Conservation (phyloP, 2,113 vertebrate species). For the Rhipidura dahli region DNA sequence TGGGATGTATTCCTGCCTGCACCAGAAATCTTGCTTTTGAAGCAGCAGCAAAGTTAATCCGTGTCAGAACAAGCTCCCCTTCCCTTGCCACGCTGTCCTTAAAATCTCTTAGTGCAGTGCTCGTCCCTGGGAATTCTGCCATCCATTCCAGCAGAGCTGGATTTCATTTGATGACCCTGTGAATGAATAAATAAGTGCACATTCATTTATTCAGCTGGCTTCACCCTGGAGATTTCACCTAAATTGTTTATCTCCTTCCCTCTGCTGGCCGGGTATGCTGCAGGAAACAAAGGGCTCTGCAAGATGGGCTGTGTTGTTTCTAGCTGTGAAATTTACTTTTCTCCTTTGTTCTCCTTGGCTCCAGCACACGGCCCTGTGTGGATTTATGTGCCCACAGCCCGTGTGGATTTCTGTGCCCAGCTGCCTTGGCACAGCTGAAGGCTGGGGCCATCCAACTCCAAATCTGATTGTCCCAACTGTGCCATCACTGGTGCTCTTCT, state of each 20-base stretch:
- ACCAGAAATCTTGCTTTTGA: not conserved
- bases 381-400: not conserved
- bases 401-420: not conserved
- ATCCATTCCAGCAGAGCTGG: constrained; percentile 26
- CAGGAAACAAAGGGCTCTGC: constrained; percentile 38
- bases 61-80: not conserved
- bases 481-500: not conserved
- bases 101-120: constrained; percentile 47
- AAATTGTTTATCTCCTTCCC: constrained; percentile 60
- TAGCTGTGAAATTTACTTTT: constrained; percentile 31
- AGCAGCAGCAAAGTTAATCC: not conserved
- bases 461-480: not conserved
- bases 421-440: not conserved
- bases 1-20: not conserved
- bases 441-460: not conserved
- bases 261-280: not conserved
- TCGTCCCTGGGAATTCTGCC: constrained; percentile 37
- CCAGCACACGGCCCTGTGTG: not conserved
- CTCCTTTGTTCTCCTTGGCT: not conserved
- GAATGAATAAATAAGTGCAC: not conserved
- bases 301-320: not conserved
- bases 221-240: constrained; percentile 49
- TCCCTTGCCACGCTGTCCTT: constrained; percentile 30
- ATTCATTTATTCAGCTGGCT: constrained; percentile 19
- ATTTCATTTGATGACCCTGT: constrained; percentile 37